Evolutionary conservation across 1,140 invertebrate genomes (phyloP).

Genomic region (Eupeodes corollae): DNA sequence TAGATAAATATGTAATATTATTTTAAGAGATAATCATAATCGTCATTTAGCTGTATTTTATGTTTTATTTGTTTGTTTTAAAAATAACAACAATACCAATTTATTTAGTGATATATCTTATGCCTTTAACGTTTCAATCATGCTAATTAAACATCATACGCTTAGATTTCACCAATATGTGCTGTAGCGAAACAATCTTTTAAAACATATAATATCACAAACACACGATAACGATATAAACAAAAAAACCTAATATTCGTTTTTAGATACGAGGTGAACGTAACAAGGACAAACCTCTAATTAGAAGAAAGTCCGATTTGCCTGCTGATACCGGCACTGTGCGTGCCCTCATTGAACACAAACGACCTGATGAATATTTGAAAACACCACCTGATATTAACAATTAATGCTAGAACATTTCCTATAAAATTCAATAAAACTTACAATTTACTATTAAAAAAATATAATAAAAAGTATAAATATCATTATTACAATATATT

Average conservation of each 20-base stretch:
- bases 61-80: too few relatives aligned
- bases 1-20: too few relatives aligned
- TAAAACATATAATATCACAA: neutral
- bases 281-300: constrained; percentile 72
- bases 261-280: constrained; percentile 29
- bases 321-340: constrained; percentile 84
- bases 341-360: constrained; percentile 81
- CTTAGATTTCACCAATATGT: neutral
- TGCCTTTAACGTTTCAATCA: too few relatives aligned
- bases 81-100: too few relatives aligned
- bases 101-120: too few relatives aligned
- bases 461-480: too few relatives aligned
- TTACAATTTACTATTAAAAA: too few relatives aligned
- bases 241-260: constrained; percentile 10
- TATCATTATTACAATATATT: too few relatives aligned
- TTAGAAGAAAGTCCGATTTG: constrained; percentile 88
- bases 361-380: constrained; percentile 79
- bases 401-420: constrained; percentile 9
- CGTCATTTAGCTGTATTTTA: too few relatives aligned
- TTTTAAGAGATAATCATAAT: too few relatives aligned
- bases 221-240: neutral
- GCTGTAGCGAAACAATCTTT: neutral
- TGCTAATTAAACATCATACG: neutral
- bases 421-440: too few relatives aligned
- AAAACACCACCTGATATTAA: constrained; percentile 61